Percentiles rank a stretch among this genome's conserved stretches.
phyloP scores from a whole-genome alignment of 2,113 vertebrate genomes.

The Proterorhinus semilunaris region DNA sequence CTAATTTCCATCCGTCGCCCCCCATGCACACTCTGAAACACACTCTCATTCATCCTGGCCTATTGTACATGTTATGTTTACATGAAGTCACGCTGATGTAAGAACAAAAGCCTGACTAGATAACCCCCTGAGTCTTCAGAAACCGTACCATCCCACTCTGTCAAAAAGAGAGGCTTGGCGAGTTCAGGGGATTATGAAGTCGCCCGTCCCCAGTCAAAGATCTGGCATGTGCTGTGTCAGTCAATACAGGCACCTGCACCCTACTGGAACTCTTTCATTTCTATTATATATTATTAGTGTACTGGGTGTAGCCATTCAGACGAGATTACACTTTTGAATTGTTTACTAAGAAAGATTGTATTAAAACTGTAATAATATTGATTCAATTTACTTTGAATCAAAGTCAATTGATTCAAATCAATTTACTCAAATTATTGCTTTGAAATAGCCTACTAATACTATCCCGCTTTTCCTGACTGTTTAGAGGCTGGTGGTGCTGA shows the following conservation, averaged over 20 bases:
- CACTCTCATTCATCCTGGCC: no score
- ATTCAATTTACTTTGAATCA: no score
- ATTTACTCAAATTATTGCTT: neutral
- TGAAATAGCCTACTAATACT: neutral
- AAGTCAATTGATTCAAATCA: no score
- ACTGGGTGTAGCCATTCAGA: no score
- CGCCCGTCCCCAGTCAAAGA: conserved; percentile 13
- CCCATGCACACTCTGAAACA: no score
- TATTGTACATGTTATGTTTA: no score
- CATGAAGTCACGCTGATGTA: no score
- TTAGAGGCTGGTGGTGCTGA: conserved; percentile 31
- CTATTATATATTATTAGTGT: neutral
- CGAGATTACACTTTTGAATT: no score
- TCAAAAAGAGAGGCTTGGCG: conserved; percentile 8
- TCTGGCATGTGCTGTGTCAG: neutral
- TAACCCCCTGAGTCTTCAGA: conserved; percentile 12
- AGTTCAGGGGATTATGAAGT: conserved; percentile 31
- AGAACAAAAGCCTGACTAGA: no score
- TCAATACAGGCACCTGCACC: neutral
- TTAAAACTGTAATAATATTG: no score
- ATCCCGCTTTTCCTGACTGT: neutral
- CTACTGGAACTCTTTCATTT: conserved; percentile 8
- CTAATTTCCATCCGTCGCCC: no score
- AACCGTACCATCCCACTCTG: conserved; percentile 5
- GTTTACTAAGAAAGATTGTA: no score